phyloP scores from a whole-genome alignment of 2,113 vertebrate species.

The Tachuris rubrigastra region DNA sequence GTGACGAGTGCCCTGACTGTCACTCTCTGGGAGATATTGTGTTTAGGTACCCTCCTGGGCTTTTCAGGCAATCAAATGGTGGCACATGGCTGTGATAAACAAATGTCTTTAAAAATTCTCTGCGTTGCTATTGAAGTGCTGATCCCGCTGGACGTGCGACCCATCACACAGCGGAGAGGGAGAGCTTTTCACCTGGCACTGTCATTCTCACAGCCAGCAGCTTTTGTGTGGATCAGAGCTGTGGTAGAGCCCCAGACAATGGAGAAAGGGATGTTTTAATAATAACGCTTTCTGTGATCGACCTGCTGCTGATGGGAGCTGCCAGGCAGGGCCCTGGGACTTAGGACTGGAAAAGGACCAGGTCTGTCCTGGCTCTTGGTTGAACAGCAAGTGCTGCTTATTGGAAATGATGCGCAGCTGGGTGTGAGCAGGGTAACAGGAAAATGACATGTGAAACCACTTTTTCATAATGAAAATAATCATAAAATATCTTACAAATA shows the following conservation, averaged over 20 bases:
- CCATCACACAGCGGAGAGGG: fast-evolving
- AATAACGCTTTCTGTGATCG: not conserved
- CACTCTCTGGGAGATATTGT: not conserved
- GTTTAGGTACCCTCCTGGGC: conserved; percentile 19
- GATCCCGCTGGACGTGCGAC: not conserved
- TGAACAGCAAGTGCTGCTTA: not conserved
- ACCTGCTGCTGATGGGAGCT: not conserved
- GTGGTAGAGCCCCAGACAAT: not conserved
- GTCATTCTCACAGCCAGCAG: not conserved
- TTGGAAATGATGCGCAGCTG: not conserved
- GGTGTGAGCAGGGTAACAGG: not conserved
- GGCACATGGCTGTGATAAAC: not conserved
- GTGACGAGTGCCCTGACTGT: not conserved
- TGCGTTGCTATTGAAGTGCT: not conserved
- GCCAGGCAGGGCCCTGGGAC: not conserved
- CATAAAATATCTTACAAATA: not conserved
- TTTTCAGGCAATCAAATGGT: conserved; percentile 25
- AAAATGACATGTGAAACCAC: not conserved
- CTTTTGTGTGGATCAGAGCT: conserved; percentile 17
- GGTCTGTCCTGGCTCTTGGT: not conserved
- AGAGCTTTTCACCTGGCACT: not conserved
- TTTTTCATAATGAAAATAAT: not conserved
- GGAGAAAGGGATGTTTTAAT: not conserved
- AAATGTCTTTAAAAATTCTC: conserved; percentile 35
- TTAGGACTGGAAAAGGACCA: not conserved